Conservation (phyloP, 2,113 vertebrate species). For the Mus spicilegus region DNA sequence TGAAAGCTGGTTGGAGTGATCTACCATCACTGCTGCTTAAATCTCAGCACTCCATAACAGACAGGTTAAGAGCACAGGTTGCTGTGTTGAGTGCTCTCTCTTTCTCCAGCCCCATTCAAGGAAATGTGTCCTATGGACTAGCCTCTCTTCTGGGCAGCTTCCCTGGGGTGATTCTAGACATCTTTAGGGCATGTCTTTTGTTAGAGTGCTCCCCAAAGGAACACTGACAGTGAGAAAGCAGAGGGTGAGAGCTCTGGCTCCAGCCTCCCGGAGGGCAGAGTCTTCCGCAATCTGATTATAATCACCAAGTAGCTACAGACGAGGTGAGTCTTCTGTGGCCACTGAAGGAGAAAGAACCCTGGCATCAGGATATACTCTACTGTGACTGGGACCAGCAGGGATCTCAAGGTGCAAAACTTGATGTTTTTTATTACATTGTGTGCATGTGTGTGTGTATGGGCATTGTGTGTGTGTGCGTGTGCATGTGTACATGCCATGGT, state of each 20-base stretch:
- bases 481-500: background rate
- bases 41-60: background rate
- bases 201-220: background rate
- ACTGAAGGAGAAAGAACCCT: background rate
- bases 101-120: background rate
- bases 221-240: background rate
- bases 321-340: background rate
- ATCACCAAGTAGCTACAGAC: background rate
- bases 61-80: background rate
- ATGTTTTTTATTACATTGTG: background rate
- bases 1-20: background rate
- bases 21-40: background rate
- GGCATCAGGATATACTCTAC: background rate
- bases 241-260: background rate
- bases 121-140: background rate
- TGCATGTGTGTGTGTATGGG: background rate
- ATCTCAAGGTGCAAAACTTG: background rate
- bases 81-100: background rate
- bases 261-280: rapidly evolving
- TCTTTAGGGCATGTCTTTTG: background rate
- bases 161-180: background rate
- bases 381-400: background rate
- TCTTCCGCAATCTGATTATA: background rate
- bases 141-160: background rate
- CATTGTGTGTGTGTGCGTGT: background rate